These are phyloP conservation scores for Chaenodraco wilsoni DNA, from an alignment of 2,797 vertebrate species.

Conservation along the genomic window DNA sequence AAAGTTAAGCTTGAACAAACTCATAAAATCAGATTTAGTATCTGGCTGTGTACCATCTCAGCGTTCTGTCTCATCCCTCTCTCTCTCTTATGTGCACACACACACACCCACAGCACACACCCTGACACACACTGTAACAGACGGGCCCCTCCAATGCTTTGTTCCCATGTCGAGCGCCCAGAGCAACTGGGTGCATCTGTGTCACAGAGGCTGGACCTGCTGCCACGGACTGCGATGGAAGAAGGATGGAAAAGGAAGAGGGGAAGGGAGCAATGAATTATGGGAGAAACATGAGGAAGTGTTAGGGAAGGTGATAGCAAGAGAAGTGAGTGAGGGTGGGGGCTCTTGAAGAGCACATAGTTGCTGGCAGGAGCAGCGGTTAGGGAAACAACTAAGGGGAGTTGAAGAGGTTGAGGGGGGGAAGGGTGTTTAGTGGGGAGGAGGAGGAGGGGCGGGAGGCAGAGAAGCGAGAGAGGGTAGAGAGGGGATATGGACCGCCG, in stretches of 20 bases:
- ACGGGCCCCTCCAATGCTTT: constrained; percentile 76
- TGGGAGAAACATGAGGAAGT: constrained; percentile 53
- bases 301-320: constrained; percentile 66
- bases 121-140: constrained; percentile 64
- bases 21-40: constrained; percentile 39
- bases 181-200: constrained; percentile 72
- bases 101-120: constrained; percentile 24
- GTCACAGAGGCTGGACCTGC: constrained; percentile 82
- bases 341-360: constrained; percentile 41
- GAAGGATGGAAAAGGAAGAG: constrained; percentile 44
- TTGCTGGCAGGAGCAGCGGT: constrained; percentile 56
- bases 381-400: constrained; percentile 60
- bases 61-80: constrained; percentile 23
- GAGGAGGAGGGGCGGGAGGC: constrained; percentile 51
- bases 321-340: constrained; percentile 39
- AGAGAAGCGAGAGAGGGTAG: constrained; percentile 73
- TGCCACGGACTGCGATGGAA: constrained; percentile 72
- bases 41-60: constrained; percentile 26
- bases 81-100: constrained; percentile 26
- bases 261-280: constrained; percentile 45
- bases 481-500: constrained; percentile 78
- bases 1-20: constrained; percentile 48
- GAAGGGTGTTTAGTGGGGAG: constrained; percentile 45
- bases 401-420: constrained; percentile 58
- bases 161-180: constrained; percentile 75